Conservation (phyloP, 2,888 invertebrate genomes). For the Gortyna flavago region DNA sequence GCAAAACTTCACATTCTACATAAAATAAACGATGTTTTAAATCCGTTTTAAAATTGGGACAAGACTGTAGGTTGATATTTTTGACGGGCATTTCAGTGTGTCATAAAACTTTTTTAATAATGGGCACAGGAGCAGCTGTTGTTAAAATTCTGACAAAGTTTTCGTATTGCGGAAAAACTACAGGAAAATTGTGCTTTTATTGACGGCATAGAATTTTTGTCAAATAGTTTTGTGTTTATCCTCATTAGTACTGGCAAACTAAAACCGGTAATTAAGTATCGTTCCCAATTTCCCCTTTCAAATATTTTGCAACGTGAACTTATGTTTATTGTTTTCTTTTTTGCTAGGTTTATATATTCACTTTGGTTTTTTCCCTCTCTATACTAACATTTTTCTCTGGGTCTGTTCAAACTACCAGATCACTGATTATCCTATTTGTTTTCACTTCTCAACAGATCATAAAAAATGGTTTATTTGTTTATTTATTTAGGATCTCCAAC, state of each 20-base stretch:
- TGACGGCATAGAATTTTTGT: constrained; percentile 14
- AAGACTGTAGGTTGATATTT: constrained; percentile 67
- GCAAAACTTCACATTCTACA: constrained; percentile 65
- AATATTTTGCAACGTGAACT: neutral
- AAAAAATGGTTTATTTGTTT: neutral
- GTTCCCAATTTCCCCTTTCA: neutral
- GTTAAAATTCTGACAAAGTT: constrained; percentile 53
- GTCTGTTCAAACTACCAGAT: neutral
- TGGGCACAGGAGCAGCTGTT: constrained; percentile 63
- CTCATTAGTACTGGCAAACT: neutral
- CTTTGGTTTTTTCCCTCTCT: neutral
- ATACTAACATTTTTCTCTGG: neutral
- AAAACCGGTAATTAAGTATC: neutral
- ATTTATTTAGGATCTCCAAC: neutral
- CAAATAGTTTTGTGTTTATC: constrained; percentile 2
- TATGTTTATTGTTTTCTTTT: neutral
- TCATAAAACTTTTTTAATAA: constrained; percentile 66
- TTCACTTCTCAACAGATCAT: neutral
- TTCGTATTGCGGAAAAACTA: constrained; percentile 37
- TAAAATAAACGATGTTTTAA: constrained; percentile 67
- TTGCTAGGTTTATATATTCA: neutral
- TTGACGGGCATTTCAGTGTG: constrained; percentile 59
- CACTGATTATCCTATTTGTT: neutral
- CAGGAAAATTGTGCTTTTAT: constrained; percentile 29
- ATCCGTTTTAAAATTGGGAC: constrained; percentile 60